phyloP scores from a whole-genome alignment of 2,888 invertebrate species.

The Icerya purchasi region DNA sequence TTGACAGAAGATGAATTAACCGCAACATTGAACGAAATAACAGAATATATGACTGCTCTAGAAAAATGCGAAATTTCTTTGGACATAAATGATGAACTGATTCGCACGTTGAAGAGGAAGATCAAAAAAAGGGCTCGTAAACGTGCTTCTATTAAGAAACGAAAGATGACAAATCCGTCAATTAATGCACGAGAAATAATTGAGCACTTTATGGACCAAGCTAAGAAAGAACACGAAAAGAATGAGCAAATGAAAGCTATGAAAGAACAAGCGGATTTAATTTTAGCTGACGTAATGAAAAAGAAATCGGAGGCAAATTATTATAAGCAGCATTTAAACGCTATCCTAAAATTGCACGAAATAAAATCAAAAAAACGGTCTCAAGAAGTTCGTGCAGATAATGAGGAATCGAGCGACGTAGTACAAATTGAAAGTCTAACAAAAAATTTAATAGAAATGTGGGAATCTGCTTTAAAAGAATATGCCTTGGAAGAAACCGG shows the following conservation, averaged over 20 bases:
- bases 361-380: constrained; percentile 1
- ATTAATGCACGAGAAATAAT: background rate
- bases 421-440: background rate
- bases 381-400: background rate
- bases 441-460: constrained; percentile 6
- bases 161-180: background rate
- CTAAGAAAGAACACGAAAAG: background rate
- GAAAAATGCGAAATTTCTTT: too few relatives aligned
- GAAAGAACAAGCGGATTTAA: constrained; percentile 7
- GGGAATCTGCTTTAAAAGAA: constrained; percentile 6
- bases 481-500: constrained; percentile 8
- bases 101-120: too few relatives aligned
- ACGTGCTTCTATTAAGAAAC: background rate
- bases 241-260: background rate
- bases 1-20: background rate
- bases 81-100: too few relatives aligned
- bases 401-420: background rate
- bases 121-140: background rate
- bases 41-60: too few relatives aligned
- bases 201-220: background rate
- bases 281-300: constrained; percentile 3
- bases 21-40: too few relatives aligned
- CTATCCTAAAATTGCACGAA: constrained; percentile 5
- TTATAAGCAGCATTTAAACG: constrained; percentile 1
- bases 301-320: constrained; percentile 7